A percentile compares a stretch with the other conserved stretches of the same genome.
These are phyloP conservation scores for Brachylomia viminalis DNA, from an alignment of 2,888 invertebrate species.

Conservation along the genomic window DNA sequence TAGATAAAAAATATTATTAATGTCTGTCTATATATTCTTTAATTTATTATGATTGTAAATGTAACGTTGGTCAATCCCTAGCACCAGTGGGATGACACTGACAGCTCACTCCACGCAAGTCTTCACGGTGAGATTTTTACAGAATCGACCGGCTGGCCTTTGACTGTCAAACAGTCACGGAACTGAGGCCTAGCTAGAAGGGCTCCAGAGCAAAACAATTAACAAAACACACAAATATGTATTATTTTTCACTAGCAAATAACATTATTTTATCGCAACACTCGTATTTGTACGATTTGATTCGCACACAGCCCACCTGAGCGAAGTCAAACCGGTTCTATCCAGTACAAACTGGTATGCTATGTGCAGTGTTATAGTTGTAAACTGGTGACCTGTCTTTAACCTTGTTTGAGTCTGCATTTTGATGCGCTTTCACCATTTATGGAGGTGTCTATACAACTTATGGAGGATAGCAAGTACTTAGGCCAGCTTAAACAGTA, in stretches of 20 bases:
- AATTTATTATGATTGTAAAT: no score
- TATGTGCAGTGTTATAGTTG: conserved; percentile 6
- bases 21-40: no score
- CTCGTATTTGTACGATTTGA: conserved; percentile 5
- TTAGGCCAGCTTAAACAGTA: no score
- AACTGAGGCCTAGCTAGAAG: not conserved
- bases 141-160: no score
- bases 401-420: conserved; percentile 19
- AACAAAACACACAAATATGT: not conserved
- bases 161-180: not conserved
- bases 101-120: no score
- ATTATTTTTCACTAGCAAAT: not conserved
- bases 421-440: conserved; percentile 23
- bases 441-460: not conserved
- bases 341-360: conserved; percentile 59
- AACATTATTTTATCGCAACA: not conserved
- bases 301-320: conserved; percentile 9
- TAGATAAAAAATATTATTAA: no score
- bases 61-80: no score
- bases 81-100: no score
- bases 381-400: conserved; percentile 18
- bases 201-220: not conserved
- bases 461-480: no score
- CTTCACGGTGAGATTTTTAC: no score
- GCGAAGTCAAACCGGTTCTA: conserved; percentile 59